phyloP scores from a whole-genome alignment of 2,888 invertebrate genomes.

The Cyaniris semiargus region DNA sequence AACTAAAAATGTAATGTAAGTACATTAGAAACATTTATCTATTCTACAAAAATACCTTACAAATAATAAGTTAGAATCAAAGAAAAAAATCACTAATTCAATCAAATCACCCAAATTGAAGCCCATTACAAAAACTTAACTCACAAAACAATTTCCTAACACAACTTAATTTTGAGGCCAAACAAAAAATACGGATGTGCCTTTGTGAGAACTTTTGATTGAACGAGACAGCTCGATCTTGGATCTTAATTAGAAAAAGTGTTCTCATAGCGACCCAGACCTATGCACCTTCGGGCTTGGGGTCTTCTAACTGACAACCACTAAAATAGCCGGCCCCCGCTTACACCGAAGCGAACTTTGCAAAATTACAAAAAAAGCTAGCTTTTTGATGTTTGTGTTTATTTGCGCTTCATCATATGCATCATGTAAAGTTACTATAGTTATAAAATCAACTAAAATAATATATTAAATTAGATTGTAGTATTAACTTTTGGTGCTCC shows the following conservation, averaged over 20 bases:
- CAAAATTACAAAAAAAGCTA: not conserved
- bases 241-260: constrained; percentile 58
- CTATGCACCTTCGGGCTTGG: constrained; percentile 61
- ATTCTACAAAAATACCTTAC: not conserved
- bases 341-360: constrained; percentile 51
- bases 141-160: constrained; percentile 16
- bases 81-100: not conserved
- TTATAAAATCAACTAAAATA: too few relatives aligned
- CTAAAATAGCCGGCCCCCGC: constrained; percentile 58
- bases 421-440: too few relatives aligned
- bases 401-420: too few relatives aligned
- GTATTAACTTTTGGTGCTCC: too few relatives aligned
- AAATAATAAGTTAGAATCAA: not conserved
- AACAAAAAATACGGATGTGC: constrained; percentile 35
- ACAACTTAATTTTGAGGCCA: constrained; percentile 24
- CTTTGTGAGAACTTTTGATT: constrained; percentile 32
- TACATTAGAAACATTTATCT: not conserved
- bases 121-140: not conserved
- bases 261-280: constrained; percentile 51
- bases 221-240: constrained; percentile 37
- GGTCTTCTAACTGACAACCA: constrained; percentile 54
- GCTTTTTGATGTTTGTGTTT: too few relatives aligned
- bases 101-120: not conserved
- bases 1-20: not conserved
- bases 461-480: too few relatives aligned